A percentile compares a stretch with the other conserved stretches of the same genome.
Conservation (phyloP, 1,140 invertebrate species). For the Drosophila virilis region DNA sequence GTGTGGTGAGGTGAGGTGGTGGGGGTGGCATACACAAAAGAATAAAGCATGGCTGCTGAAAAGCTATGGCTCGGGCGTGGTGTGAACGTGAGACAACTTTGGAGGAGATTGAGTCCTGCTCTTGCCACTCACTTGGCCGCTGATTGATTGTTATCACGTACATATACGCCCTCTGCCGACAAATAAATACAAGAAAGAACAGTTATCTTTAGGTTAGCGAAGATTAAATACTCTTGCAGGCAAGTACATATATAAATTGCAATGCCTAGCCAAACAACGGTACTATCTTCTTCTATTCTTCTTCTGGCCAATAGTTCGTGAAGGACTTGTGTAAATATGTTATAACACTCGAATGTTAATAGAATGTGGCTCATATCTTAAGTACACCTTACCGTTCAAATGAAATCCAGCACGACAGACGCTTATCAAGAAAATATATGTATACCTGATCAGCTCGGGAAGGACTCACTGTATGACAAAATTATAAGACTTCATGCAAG, state of each 20-base stretch:
- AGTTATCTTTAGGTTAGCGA: background rate
- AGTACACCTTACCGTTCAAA: no score
- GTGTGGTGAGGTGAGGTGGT: background rate
- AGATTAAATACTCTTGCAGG: conserved; percentile 10
- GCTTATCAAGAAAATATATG: no score
- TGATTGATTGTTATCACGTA: conserved; percentile 70
- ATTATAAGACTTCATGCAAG: background rate
- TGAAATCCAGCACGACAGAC: no score
- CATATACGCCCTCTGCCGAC: conserved; percentile 38
- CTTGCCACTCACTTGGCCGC: conserved; percentile 28
- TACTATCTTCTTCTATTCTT: no score
- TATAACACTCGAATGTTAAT: no score
- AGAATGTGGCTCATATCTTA: no score
- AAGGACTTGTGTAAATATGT: no score
- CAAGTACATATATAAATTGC: background rate
- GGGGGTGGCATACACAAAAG: conserved; percentile 45
- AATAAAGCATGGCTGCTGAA: conserved; percentile 71
- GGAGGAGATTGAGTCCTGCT: conserved; percentile 26
- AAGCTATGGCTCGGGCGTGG: conserved; percentile 40
- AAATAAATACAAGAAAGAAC: background rate
- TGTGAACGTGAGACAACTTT: conserved; percentile 53
- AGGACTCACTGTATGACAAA: background rate
- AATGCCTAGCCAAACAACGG: no score
- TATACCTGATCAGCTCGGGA: no score
- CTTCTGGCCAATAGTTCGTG: no score